Conservation (phyloP, 2,113 vertebrate genomes). For the Mormoops blainvillei region DNA sequence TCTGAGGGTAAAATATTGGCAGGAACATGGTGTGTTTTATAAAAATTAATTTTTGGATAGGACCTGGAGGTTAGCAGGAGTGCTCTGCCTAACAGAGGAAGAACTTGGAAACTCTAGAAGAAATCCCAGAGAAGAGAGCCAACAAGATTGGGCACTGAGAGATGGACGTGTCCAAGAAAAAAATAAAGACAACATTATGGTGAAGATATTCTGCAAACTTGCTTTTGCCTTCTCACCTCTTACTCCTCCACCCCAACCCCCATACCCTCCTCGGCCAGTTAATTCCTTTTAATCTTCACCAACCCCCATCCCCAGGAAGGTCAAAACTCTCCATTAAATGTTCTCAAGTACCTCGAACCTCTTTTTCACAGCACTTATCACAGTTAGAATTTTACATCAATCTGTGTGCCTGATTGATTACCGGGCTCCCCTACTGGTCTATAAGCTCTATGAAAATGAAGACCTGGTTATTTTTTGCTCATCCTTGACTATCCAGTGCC, state of each 20-base stretch:
- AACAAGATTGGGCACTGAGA: not conserved
- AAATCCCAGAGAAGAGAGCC: not conserved
- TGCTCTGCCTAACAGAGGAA: not conserved
- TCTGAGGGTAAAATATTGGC: not conserved
- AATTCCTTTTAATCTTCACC: not conserved
- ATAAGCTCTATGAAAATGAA: not conserved
- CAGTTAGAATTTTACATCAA: conserved; percentile 19
- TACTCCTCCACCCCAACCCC: not conserved
- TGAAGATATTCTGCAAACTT: not conserved
- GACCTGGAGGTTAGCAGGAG: not conserved
- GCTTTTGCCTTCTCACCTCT: not conserved
- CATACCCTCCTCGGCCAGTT: not conserved
- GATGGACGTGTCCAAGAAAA: not conserved
- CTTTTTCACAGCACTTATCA: conserved; percentile 8
- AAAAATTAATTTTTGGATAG: not conserved
- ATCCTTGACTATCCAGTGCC: not conserved
- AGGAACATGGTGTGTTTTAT: not conserved
- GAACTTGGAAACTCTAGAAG: not conserved
- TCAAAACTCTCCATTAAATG: conserved; percentile 23
- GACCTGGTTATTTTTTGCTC: not conserved
- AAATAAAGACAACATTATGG: not conserved
- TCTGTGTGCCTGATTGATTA: not conserved
- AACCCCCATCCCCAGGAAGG: not conserved
- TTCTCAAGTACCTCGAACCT: not conserved
- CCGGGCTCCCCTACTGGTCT: not conserved